Base-by-base conservation (phyloP, 2,113 vertebrate genomes). In the Tor tambroides region DNA sequence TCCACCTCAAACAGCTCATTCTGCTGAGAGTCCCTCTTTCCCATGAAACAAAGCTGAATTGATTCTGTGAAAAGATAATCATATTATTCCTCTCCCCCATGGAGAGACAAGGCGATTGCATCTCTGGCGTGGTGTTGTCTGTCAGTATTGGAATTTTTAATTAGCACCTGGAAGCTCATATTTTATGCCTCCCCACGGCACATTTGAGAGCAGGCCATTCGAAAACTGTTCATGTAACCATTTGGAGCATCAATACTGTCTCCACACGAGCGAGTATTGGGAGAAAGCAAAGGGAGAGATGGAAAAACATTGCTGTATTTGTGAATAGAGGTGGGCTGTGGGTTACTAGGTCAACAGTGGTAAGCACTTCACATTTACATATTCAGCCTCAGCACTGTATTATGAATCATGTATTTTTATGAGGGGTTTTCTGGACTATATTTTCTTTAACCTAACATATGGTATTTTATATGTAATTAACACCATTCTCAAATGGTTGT, bases 91-190 rank as follows among this genome's bases (percentile, higher is more conserved):
- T 83, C 61, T 80, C 67, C 80, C 87, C 56, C 77, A 83, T 65
- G 30, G 84, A 77, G 88, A 82, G 56, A 69, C 83, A 87, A 87
- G 87, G 63, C 77, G 19, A 74, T 88, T 85, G 77, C 74, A 63
- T 88, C 87, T 87, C 81, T n/a, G 38, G 81, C 46, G 63, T 59
- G 43, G 76, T 77, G 38, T 84, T 88, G 78, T 80, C 88, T 90
- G 63, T 85, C 82, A 88, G 86, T 49, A 41, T 51, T 86, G 61
- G 59, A 80, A 87, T 85, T 87, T 89, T 89, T 89, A 90, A 92
- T 89, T 85, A 88, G 84, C 77, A 85, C 87, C 69, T 80, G 65
- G 51, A 84, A 84, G 77, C 69, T 65, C 30, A 69, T 81, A 23
- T 87, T 78, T 67, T 69, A 81, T 89, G 38, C 81, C 46, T 87